Base-by-base conservation (phyloP, 2,113 vertebrate species). In the Calyptommatus sinebrachiatus region DNA sequence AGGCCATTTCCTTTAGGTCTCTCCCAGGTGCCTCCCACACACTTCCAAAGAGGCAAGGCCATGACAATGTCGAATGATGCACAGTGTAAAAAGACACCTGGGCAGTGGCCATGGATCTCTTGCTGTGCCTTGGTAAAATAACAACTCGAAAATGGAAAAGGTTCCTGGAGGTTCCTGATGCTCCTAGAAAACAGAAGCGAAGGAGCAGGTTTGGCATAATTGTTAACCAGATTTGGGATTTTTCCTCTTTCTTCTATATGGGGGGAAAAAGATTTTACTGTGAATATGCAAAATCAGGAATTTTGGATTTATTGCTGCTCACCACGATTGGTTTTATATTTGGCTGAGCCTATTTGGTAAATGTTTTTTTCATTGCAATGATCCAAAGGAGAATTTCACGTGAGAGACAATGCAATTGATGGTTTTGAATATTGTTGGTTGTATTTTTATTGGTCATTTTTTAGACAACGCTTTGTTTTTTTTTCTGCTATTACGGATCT, bases 101-200 rank as follows among this genome's bases (percentile, higher is more conserved):
- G 7, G 45, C 61, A 65, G 35, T 8, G 0, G 45, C 8, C 28
- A 62, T 20, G 12, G 29, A 50, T 85, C 3, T 50, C 1, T 12
- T 72, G 73, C 28, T 6, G n/a, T 65, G 20, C 16, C 29, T 68
- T 57, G 46, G 46, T 60, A 57, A 35, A 67, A 41, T 2, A 16
- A 8, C 5, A 45, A 7, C 11, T 68, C 1, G 53, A 57, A 57
- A 57, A 18, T 57, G 50, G 9, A 69, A 29, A 46, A 41, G 79
- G 81, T 66, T 2, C 12, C 0, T 5, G 26, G 3, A 63, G 73
- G 66, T 66, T 76, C 14, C 26, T 2, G 0, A 0, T 63, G 16
- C 57, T 28, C 74, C 57, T 69, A 60, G 50, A 77, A 70, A 24
- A 71, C 31, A 22, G 4, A n/a, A 28, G 67, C 60, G 24, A 63